Conservation (phyloP, 2,797 vertebrate species). For the Brachyrhaphis roseni region DNA sequence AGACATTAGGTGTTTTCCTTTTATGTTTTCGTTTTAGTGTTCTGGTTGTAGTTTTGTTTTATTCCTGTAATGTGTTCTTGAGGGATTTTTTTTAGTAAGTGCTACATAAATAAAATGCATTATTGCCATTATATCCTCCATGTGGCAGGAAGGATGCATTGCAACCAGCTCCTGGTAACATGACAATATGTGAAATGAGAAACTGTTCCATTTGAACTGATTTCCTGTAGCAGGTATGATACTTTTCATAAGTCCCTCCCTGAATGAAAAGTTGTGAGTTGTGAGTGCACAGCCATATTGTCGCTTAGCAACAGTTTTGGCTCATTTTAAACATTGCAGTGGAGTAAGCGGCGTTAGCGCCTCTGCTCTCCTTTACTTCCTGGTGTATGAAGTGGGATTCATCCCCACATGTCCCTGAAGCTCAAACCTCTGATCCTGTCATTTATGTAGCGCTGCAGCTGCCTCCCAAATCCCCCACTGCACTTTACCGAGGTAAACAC, state of each 20-base stretch:
- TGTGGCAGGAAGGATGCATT: not conserved
- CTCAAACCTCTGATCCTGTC: slow-evolving; percentile 43
- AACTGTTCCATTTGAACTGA: not conserved
- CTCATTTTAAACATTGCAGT: not conserved
- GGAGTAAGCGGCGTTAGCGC: not conserved
- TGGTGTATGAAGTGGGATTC: slow-evolving; percentile 21
- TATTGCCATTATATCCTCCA: not conserved
- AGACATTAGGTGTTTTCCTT: not conserved
- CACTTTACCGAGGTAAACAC: slow-evolving; percentile 50
- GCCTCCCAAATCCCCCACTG: not conserved
- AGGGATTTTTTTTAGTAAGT: not conserved
- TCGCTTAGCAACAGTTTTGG: not conserved
- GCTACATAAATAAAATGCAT: not conserved
- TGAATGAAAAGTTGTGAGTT: not conserved
- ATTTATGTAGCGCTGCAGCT: slow-evolving; percentile 50
- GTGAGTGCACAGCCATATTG: not conserved
- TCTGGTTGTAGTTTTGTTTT: not conserved
- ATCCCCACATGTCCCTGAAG: slow-evolving; percentile 3
- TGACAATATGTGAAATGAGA: not conserved
- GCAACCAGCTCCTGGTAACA: not conserved
- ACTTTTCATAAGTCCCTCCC: not conserved
- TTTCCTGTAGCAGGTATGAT: not conserved
- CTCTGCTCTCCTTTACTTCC: slow-evolving; percentile 7
- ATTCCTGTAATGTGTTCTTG: not conserved
- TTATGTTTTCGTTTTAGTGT: not conserved